Percentiles rank a stretch among this genome's conserved stretches.
These are phyloP conservation scores for Cydia strobilella DNA, from an alignment of 1,140 invertebrate species.

Conservation along the genomic window DNA sequence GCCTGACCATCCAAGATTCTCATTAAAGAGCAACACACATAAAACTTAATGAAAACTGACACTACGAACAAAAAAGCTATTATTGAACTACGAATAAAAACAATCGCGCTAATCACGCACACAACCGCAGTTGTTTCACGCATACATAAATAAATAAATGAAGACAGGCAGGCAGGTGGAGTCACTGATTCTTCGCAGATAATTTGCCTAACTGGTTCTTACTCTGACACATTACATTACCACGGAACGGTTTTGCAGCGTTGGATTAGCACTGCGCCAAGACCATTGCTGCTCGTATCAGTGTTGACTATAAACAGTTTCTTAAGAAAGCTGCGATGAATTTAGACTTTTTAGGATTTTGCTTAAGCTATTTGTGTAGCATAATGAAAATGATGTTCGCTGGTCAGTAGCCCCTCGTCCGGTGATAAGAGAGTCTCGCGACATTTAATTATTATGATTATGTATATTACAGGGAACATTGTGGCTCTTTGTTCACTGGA, in stretches of 20 bases:
- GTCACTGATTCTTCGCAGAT: conserved; percentile 72
- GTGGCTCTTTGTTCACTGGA: conserved; percentile 52
- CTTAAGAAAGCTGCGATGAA: conserved; percentile 38
- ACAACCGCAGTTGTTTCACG: conserved; percentile 47
- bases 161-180: conserved; percentile 66
- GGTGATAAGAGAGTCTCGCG: conserved; percentile 64
- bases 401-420: conserved; percentile 62
- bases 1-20: conserved; percentile 5
- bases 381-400: conserved; percentile 48
- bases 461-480: conserved; percentile 59
- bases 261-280: neutral
- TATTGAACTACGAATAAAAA: conserved; percentile 51
- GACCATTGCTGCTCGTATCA: conserved; percentile 45
- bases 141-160: conserved; percentile 62
- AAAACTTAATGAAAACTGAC: conserved; percentile 29
- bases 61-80: neutral
- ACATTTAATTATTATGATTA: conserved; percentile 76
- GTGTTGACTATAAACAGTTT: neutral
- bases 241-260: conserved; percentile 33
- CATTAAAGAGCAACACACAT: conserved; percentile 14
- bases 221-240: conserved; percentile 63
- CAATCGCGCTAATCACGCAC: conserved; percentile 65
- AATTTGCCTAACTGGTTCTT: conserved; percentile 77
- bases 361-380: neutral
- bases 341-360: neutral